Base-by-base conservation (phyloP, 2,888 invertebrate species). In the Pollenia labialis region DNA sequence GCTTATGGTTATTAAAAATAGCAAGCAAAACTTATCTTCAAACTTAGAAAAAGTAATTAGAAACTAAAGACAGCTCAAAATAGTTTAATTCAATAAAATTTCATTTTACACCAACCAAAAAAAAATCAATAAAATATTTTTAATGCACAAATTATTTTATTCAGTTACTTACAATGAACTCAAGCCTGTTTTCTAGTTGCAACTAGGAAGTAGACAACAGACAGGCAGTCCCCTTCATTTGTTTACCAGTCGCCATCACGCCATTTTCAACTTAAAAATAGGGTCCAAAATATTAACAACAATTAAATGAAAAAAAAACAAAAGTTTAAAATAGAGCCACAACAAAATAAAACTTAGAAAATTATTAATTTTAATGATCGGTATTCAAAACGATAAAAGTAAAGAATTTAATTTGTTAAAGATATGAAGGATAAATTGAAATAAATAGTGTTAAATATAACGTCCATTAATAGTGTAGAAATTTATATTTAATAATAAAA, bases 391-490 rank as follows among this genome's bases (percentile, higher is more conserved):
- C 40, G 12, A 14, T 66, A 42, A 72, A 74, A 3, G 12, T 72
- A 68, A 60, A 6, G 32, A 32, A 32, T 32, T 32, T 32, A 32
- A 32, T 66, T 71, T 64, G 23, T 62, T 66, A 18, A 76, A 64
- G 62, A 23, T 16, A 77, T 64, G 44, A 56, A 48, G 23, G n/a
- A 50, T 23, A 75, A 75, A 64, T 58, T 68, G 0, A 75, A 79
- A 75, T 74, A 83, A 74, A 81, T 84, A 84, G 84, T 52, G 84
- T 52, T 74, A 87, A 84, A 84, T 74, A 87, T 81, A 87, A 84
- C 87, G 87, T 87, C 87, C 87, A 87, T 81, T 75, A 81, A 75
- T 74, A 84, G 69, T 64, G 62, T 81, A 87, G 80, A 83, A 66
- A 84, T 83, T 83, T 77, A 71, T 74, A 79, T 46, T 66, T n/a